Conservation (phyloP, 2,797 vertebrate genomes). For the Gadopsis marmoratus region DNA sequence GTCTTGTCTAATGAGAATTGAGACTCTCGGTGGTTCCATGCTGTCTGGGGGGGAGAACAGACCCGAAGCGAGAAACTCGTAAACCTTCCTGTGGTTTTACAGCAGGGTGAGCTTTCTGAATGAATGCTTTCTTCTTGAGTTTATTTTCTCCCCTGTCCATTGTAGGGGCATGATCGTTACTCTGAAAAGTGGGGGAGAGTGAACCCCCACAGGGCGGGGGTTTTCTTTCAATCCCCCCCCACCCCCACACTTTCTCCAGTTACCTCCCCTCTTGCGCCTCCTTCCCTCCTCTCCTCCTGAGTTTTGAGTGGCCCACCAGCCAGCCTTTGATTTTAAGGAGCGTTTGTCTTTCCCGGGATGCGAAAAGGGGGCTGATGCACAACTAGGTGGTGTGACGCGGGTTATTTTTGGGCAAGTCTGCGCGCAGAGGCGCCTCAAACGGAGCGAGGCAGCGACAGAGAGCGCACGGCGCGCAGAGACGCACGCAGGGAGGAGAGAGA, state of each 20-base stretch:
- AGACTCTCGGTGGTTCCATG: constrained; percentile 41
- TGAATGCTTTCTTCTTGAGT: constrained; percentile 69
- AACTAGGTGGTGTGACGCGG: constrained; percentile 82
- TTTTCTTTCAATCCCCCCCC: constrained; percentile 40
- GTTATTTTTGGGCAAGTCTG: constrained; percentile 82
- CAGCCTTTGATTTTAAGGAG: constrained; percentile 88
- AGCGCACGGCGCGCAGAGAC: constrained; percentile 67
- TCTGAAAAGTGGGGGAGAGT: constrained; percentile 72
- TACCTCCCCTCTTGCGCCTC: constrained; percentile 52
- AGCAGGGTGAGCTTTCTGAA: constrained; percentile 43
- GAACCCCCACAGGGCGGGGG: constrained; percentile 75
- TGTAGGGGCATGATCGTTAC: constrained; percentile 72
- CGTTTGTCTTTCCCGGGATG: constrained; percentile 89
- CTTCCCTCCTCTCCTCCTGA: constrained; percentile 46
- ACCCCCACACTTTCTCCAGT: constrained; percentile 30
- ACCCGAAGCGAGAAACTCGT: constrained; percentile 57
- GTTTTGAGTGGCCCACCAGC: constrained; percentile 86
- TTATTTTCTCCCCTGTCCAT: constrained; percentile 78
- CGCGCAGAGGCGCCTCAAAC: constrained; percentile 80
- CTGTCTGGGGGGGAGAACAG: constrained; percentile 63
- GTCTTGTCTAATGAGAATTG: constrained; percentile 42
- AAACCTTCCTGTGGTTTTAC: constrained; percentile 59
- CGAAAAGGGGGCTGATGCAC: constrained; percentile 82
- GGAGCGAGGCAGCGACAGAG: constrained; percentile 67
- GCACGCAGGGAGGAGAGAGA: constrained; percentile 63